These are phyloP conservation scores for Macaria liturata DNA, from an alignment of 2,888 invertebrate species.

Conservation along the genomic window DNA sequence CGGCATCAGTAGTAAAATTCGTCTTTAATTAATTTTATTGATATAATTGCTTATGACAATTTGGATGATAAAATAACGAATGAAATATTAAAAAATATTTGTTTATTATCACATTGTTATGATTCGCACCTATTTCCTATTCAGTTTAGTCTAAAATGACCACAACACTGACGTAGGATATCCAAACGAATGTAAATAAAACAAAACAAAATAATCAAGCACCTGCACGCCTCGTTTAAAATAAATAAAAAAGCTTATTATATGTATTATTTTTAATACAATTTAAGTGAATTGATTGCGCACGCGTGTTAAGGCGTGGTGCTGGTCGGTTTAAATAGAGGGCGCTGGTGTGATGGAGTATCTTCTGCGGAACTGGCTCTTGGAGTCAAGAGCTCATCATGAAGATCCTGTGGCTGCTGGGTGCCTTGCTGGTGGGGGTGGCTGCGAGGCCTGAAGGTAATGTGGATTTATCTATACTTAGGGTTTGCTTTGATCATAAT, in stretches of 20 bases:
- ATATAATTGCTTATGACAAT: too few relatives aligned
- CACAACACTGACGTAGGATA: too few relatives aligned
- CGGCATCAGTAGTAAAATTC: too few relatives aligned
- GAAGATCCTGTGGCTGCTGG: slow-evolving; percentile 46
- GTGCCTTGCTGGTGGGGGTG: slow-evolving; percentile 37
- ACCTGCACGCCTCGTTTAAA: slow-evolving; percentile 51
- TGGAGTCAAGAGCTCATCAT: slow-evolving; percentile 37
- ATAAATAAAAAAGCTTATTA: slow-evolving; percentile 53
- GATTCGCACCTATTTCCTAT: too few relatives aligned
- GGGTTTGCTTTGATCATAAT: too few relatives aligned
- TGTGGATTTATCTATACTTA: not conserved
- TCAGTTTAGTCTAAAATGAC: too few relatives aligned
- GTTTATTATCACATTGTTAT: too few relatives aligned
- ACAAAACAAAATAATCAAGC: slow-evolving; percentile 29
- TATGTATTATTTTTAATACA: slow-evolving; percentile 23
- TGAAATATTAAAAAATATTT: too few relatives aligned
- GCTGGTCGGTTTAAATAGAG: slow-evolving; percentile 54
- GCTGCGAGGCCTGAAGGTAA: slow-evolving; percentile 36
- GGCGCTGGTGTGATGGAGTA: slow-evolving; percentile 27
- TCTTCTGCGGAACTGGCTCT: slow-evolving; percentile 56
- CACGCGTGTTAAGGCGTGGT: slow-evolving; percentile 58
- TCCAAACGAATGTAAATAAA: too few relatives aligned
- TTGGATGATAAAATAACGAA: too few relatives aligned
- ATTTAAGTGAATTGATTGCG: slow-evolving; percentile 63
- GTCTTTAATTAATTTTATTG: too few relatives aligned